A percentile compares a stretch with the other conserved stretches of the same genome.
These are phyloP conservation scores for Ciconia boyciana DNA, from an alignment of 2,113 vertebrate genomes.

Conservation along the genomic window DNA sequence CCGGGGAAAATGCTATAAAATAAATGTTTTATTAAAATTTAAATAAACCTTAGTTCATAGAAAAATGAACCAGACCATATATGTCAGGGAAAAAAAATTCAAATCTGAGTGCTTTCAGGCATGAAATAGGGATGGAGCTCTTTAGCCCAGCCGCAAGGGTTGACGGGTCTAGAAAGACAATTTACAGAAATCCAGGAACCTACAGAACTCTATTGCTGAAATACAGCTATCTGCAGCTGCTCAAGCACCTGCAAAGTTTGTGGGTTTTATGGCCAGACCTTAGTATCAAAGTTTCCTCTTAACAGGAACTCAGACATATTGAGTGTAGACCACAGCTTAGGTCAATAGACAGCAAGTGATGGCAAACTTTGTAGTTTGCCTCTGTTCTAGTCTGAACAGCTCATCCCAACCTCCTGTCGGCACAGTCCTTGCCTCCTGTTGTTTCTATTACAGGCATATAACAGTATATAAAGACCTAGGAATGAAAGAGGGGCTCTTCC, in stretches of 20 bases:
- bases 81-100: neutral
- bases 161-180: neutral
- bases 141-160: neutral
- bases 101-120: neutral
- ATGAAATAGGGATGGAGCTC: neutral
- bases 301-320: neutral
- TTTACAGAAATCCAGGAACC: neutral
- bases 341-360: neutral
- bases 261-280: neutral
- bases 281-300: neutral
- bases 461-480: neutral
- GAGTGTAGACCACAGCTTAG: neutral
- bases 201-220: neutral
- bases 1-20: neutral
- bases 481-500: neutral
- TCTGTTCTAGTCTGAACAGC: neutral
- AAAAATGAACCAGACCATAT: neutral
- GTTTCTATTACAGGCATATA: neutral
- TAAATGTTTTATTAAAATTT: constrained; percentile 41
- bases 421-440: neutral
- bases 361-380: neutral
- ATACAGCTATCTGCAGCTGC: neutral
- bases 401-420: neutral
- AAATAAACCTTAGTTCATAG: neutral
- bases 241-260: neutral